Evolutionary conservation across 2,797 vertebrate species (phyloP), one percentile per base, ranked within the genome.

Genomic region (Macrochelys suwanniensis): DNA sequence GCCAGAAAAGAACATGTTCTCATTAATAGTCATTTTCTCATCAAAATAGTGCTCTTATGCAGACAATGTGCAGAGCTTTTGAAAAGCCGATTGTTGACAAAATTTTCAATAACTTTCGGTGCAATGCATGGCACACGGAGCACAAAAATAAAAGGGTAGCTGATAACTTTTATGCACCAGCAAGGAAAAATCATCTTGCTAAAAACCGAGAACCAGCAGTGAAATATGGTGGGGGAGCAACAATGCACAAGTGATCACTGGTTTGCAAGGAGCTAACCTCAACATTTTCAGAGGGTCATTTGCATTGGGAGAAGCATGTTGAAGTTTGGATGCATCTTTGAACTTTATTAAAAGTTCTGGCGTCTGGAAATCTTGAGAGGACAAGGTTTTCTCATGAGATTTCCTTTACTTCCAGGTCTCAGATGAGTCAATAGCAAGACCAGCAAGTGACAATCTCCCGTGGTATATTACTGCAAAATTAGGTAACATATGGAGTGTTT

Each of bases 1-100:
- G 91, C 97, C 93, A 97, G 95, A 96, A 97, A 98, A 49, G 86
- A 98, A 97, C 95, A 97, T 94, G 96, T 97, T 98, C 98, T 98
- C 97, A 98, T 98, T 98, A 98, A 98, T 97, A 98, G 98, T 98
- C 59, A 98, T 98, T 98, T 98, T 98, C 97, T 98, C 82, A 1
- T 97, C 96, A 98, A 98, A 98, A 98, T 80, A 90, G 95, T 84
- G 90, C 95, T 98, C 97, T 98, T 98, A 98, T 97, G 95, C 96
- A 98, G 97, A 98, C 93, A 97, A 94, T 96, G 92, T 95, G 74
- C 83, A 97, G 89, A 94, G 94, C 90, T 97, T 97, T 98, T 89
- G 81, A 84, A 97, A 92, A 96, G 91, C 91, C 96, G 94, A 96
- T 96, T 94, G 95, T 96, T 98, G 97, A 96, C 91, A 93, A 96